These are phyloP conservation scores for Corythornis leucogaster DNA, from an alignment of 2,797 vertebrate species.

Conservation along the genomic window DNA sequence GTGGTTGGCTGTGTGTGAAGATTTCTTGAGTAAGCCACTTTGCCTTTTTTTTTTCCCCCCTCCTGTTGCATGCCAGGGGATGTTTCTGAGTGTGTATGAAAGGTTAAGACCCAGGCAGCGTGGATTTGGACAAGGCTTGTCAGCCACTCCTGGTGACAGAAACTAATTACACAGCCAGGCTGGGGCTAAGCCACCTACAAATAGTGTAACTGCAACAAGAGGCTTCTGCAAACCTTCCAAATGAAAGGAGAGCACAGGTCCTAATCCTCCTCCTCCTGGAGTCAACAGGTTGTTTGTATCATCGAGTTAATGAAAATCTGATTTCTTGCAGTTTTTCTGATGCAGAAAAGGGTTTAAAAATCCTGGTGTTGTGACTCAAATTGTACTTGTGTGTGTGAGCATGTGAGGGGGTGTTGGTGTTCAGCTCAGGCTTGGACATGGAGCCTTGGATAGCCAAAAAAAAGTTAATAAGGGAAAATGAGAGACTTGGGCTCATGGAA, in stretches of 20 bases:
- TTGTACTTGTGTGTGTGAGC: not conserved
- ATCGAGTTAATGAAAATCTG: not conserved
- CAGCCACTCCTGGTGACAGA: constrained; percentile 1
- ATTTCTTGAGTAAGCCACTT: not conserved
- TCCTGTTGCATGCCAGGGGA: not conserved
- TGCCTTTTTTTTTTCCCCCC: too few relatives aligned
- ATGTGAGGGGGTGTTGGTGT: not conserved
- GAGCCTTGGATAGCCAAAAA: not conserved
- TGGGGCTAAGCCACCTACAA: constrained; percentile 26
- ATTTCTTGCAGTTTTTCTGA: not conserved
- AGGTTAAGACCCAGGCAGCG: not conserved
- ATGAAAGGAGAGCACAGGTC: not conserved
- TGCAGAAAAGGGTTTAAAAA: not conserved
- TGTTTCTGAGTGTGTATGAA: not conserved
- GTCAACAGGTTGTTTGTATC: not conserved
- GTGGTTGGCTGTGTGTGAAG: not conserved
- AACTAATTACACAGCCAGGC: constrained; percentile 6
- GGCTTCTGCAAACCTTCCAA: constrained; percentile 23
- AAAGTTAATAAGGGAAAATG: not conserved
- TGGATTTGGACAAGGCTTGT: not conserved
- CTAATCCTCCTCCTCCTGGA: not conserved
- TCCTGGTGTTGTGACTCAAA: not conserved
- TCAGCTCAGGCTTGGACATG: not conserved
- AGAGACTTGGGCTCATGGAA: not conserved
- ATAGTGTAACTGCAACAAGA: not conserved